Conservation (phyloP, 2,888 invertebrate species). For the Trachelus tabidus region DNA sequence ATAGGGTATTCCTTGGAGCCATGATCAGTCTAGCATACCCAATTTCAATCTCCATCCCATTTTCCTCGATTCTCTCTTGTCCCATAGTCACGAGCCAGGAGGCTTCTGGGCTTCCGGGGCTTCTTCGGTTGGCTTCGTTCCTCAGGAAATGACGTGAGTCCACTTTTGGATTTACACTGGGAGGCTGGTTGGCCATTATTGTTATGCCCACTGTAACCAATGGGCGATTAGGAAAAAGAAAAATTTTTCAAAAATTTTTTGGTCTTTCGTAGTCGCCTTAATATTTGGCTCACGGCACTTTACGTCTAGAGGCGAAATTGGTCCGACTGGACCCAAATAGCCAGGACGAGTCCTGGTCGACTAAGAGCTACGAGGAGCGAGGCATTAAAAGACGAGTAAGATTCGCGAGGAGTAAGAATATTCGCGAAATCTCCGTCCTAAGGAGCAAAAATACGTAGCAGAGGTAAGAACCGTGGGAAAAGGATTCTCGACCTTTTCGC, state of each 20-base stretch:
- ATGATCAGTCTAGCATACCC: slow-evolving; percentile 10
- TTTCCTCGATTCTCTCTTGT: slow-evolving; percentile 12
- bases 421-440: not conserved
- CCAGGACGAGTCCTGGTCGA: not conserved
- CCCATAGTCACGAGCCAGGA: slow-evolving; percentile 12
- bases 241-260: no score
- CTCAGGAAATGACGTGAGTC: not conserved
- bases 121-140: not conserved
- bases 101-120: not conserved
- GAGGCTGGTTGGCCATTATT: not conserved
- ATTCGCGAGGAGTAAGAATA: not conserved
- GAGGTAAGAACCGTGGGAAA: slow-evolving; percentile 16
- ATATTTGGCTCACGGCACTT: no score
- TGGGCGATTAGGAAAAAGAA: not conserved
- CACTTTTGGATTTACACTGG: not conserved
- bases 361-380: not conserved
- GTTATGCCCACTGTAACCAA: not conserved
- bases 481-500: slow-evolving; percentile 38
- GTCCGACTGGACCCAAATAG: no score
- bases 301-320: no score
- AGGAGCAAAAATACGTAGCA: not conserved
- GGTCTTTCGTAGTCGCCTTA: fast-evolving
- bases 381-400: not conserved
- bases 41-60: slow-evolving; percentile 25
- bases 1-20: not conserved